phyloP scores from a whole-genome alignment of 2,888 invertebrate genomes.

The Heliconius cydno region DNA sequence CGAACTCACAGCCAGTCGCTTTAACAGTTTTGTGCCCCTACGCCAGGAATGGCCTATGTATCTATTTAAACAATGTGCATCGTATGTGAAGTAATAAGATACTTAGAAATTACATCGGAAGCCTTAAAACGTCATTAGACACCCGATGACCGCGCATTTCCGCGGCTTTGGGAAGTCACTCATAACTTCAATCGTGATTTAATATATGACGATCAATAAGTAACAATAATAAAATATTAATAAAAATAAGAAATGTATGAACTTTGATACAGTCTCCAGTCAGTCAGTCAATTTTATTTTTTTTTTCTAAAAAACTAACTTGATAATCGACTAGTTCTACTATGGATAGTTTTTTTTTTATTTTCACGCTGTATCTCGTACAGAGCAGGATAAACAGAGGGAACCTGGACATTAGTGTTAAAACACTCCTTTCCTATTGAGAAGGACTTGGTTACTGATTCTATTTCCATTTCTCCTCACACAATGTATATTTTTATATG shows the following conservation, averaged over 20 bases:
- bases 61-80: neutral
- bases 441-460: too few species aligned
- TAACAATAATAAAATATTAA: neutral
- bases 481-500: neutral
- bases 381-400: too few species aligned
- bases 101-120: conserved; percentile 49
- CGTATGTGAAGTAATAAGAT: conserved; percentile 23
- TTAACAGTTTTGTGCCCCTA: neutral
- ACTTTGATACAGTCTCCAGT: neutral
- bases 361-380: too few species aligned
- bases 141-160: conserved; percentile 46
- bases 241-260: neutral
- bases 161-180: conserved; percentile 32
- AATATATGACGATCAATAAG: neutral
- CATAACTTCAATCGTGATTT: conserved; percentile 7
- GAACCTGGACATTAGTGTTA: too few species aligned
- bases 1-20: neutral
- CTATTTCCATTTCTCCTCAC: too few species aligned
- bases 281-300: too few species aligned
- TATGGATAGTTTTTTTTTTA: too few species aligned
- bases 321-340: too few species aligned
- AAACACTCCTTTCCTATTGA: too few species aligned
- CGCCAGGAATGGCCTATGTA: neutral
- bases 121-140: conserved; percentile 44
- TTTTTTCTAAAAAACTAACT: too few species aligned